phyloP scores from a whole-genome alignment of 2,888 invertebrate genomes.

The Taphrorychus bicolor region DNA sequence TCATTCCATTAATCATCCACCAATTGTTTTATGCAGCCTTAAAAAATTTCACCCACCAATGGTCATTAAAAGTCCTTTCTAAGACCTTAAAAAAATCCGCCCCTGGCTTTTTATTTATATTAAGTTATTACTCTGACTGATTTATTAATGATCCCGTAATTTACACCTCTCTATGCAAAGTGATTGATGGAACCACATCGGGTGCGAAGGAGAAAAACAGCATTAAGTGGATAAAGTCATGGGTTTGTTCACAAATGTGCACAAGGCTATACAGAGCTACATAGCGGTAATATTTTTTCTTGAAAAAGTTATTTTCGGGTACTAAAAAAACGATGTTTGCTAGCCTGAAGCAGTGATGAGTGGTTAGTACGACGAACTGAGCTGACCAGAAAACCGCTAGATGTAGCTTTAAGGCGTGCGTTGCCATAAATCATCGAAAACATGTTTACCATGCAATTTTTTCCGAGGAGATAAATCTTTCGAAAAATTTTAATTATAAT shows the following conservation, averaged over 20 bases:
- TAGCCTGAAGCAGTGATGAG: too few relatives aligned
- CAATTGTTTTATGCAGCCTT: not conserved
- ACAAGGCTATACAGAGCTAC: not conserved
- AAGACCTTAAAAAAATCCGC: conserved; percentile 8
- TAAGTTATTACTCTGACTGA: conserved; percentile 46
- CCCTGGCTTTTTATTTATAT: conserved; percentile 45
- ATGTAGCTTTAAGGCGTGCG: not conserved
- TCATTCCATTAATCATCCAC: too few relatives aligned
- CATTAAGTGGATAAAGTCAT: conserved; percentile 27
- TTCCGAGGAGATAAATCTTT: conserved; percentile 28
- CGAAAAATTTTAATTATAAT: conserved; percentile 38
- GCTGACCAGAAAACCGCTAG: not conserved
- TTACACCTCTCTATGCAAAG: conserved; percentile 47
- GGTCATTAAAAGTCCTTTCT: not conserved
- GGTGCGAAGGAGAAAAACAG: conserved; percentile 26
- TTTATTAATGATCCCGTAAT: conserved; percentile 51
- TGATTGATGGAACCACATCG: conserved; percentile 39
- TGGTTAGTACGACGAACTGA: not conserved
- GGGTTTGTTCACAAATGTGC: not conserved
- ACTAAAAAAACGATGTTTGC: too few relatives aligned
- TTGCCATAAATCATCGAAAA: conserved; percentile 30
- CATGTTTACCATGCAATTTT: conserved; percentile 37
- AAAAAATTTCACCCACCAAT: not conserved
- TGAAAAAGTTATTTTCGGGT: not conserved
- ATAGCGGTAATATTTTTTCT: not conserved